phyloP scores from a whole-genome alignment of 2,797 vertebrate species.

The Poeciliopsis paucimaculata region DNA sequence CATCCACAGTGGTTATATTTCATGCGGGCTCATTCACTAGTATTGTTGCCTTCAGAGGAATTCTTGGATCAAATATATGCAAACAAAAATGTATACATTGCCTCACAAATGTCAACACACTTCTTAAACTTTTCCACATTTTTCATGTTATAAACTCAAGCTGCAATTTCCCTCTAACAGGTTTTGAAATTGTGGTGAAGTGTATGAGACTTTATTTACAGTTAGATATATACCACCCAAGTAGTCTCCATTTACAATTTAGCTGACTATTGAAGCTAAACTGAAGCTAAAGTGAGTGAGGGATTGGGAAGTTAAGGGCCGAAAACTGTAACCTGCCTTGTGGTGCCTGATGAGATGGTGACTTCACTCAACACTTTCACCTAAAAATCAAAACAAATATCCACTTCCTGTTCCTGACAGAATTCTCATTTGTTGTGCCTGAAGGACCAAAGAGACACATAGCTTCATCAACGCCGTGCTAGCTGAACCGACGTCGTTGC shows the following conservation, averaged over 20 bases:
- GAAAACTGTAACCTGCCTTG: not conserved
- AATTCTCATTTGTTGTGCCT: not conserved
- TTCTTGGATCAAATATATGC: conserved; percentile 1
- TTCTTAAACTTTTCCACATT: not conserved
- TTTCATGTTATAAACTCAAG: not conserved
- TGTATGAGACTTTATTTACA: not conserved
- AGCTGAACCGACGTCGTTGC: not conserved
- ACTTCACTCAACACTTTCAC: not conserved
- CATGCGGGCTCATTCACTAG: not conserved
- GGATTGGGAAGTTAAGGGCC: not conserved
- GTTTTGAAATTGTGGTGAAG: not conserved
- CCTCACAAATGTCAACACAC: not conserved
- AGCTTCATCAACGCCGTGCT: not conserved
- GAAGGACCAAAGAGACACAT: not conserved
- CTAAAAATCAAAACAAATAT: not conserved
- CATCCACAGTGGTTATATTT: not conserved
- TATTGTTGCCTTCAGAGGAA: not conserved
- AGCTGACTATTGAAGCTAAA: not conserved
- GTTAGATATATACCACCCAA: not conserved
- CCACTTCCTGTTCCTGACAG: not conserved
- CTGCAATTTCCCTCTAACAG: not conserved
- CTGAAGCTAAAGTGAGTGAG: too few relatives aligned
- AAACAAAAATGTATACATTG: not conserved
- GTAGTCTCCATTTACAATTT: not conserved
- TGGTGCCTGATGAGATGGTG: not conserved